Evolutionary conservation across 2,113 vertebrate species (phyloP), one percentile per base, ranked within the genome.

Genomic region (Neotragus moschatus): DNA sequence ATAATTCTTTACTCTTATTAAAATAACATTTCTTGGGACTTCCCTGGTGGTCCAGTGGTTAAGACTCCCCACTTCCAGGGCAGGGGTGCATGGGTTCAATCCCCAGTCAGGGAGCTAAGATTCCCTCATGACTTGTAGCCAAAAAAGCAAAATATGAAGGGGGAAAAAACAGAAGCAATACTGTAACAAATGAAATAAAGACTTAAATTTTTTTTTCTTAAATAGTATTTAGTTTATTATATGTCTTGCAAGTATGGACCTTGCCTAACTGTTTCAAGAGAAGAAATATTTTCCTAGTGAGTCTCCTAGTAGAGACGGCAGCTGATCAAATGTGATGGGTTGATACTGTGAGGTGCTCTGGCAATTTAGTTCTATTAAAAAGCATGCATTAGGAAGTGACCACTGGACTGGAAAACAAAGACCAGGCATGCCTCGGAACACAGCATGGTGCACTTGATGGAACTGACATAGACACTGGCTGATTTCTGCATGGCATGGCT

Each of bases 21-120:
- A 87, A 82, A 77, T 9, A 88, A 61, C 33, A 86, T 30, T 90
- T 89, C 36, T 43, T 75, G 39, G 39, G 39, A 43, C 70, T 75
- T 75, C 12, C 21, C 39, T 75, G 70, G 39, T 75, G 23, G 39
- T 75, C 70, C 39, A 75, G 70, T 7, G 3, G 12, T 26, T 75
- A 75, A 26, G 70, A 75, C 39, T 43, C 13, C 70, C 70, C 70
- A 75, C 39, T 43, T 43, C 16, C 23, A 43, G 39, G 36, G 23
- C 12, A 43, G 70, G 6, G 19, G 23, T 13, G 23, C 39, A 26
- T 26, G 70, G 39, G 23, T 75, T 75, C 6, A 3, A 15, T 26
- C 70, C 39, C 23, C 7, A 14, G 6, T 43, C 13, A 26, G 39
- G 23, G 39, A 75, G 70, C 39, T 43, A 26, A 75, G 23, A 75